These are phyloP conservation scores for Oxyteleia sp. DNA, from an alignment of 2,888 invertebrate species.

Conservation along the genomic window DNA sequence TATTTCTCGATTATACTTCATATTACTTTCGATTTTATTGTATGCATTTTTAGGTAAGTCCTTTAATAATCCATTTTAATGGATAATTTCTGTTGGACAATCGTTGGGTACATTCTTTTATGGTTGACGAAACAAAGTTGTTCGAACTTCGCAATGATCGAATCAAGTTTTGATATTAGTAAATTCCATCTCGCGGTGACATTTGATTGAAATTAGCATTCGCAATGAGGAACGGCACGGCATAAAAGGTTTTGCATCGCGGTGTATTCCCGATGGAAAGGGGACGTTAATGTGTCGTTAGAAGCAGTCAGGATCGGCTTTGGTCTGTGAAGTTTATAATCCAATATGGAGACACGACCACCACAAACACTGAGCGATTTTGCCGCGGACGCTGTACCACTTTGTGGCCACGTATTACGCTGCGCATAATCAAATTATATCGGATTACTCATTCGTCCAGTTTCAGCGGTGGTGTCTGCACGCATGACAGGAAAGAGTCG, in stretches of 20 bases:
- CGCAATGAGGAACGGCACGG: constrained; percentile 44
- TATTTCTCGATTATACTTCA: no score
- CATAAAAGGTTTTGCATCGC: constrained; percentile 33
- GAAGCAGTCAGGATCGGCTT: constrained; percentile 78
- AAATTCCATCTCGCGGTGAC: not conserved
- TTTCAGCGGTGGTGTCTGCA: constrained; percentile 29
- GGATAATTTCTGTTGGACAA: no score
- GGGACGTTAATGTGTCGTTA: constrained; percentile 82
- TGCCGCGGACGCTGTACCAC: constrained; percentile 82
- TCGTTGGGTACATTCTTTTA: no score
- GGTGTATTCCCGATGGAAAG: constrained; percentile 53
- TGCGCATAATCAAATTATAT: constrained; percentile 86
- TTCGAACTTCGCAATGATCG: no score
- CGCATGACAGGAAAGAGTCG: constrained; percentile 42
- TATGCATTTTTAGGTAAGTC: no score
- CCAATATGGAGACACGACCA: constrained; percentile 84
- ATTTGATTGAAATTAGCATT: constrained; percentile 53
- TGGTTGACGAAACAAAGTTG: no score
- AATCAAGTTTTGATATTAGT: not conserved
- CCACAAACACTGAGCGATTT: constrained; percentile 86
- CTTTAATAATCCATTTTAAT: no score
- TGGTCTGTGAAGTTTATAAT: constrained; percentile 87
- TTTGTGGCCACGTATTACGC: constrained; percentile 78
- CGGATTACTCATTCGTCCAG: constrained; percentile 82
- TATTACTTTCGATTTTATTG: no score